Percentiles rank a stretch among this genome's conserved stretches.
These are phyloP conservation scores for Belgica antarctica DNA, from an alignment of 2,888 invertebrate species.

Conservation along the genomic window DNA sequence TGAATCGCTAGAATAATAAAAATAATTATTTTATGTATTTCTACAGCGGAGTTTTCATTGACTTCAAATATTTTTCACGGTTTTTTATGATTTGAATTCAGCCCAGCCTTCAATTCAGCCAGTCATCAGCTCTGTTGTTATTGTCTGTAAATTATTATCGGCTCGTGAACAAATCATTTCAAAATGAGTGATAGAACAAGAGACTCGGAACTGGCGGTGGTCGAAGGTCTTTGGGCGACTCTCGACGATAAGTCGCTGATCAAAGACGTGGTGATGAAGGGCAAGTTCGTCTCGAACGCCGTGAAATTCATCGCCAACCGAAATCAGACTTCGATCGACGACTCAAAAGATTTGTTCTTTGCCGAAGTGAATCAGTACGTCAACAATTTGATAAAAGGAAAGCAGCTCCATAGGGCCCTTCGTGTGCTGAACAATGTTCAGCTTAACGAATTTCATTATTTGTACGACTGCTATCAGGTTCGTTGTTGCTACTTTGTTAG, in stretches of 20 bases:
- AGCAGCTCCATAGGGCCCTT: conserved; percentile 21
- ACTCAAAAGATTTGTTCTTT: conserved; percentile 1
- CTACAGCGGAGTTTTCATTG: too few relatives aligned
- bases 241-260: conserved; percentile 48
- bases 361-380: background rate
- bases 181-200: conserved; percentile 7
- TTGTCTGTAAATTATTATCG: too few relatives aligned
- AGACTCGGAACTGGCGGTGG: conserved; percentile 1
- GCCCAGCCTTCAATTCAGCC: too few relatives aligned
- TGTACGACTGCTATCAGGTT: background rate
- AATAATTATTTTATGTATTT: conserved; percentile 35
- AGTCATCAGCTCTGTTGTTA: too few relatives aligned
- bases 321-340: conserved; percentile 17
- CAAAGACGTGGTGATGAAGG: conserved; percentile 53
- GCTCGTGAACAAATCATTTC: too few relatives aligned
- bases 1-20: conserved; percentile 27
- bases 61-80: too few relatives aligned
- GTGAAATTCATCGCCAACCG: conserved; percentile 16
- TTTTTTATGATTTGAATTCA: too few relatives aligned
- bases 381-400: conserved; percentile 2
- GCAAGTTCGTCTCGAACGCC: conserved; percentile 49
- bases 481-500: background rate
- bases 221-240: conserved; percentile 41
- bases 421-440: conserved; percentile 35
- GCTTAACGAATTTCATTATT: conserved; percentile 25